These are phyloP conservation scores for Lepus oiostolus DNA, from an alignment of 2,797 vertebrate genomes.

Conservation along the genomic window DNA sequence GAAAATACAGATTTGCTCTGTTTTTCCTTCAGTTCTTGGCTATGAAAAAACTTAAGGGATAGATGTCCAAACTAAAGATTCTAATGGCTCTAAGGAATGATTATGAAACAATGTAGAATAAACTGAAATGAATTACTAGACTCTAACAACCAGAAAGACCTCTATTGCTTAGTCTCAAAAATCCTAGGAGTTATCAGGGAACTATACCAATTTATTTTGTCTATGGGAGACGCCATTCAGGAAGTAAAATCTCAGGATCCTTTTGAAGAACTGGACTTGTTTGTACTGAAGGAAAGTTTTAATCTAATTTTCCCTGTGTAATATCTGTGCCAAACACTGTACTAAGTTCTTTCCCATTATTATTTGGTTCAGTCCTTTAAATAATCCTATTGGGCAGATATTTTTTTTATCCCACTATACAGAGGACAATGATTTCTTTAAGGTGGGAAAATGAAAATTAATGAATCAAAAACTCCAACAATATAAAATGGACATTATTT, in stretches of 20 bases:
- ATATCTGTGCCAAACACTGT: background rate
- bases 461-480: background rate
- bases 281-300: constrained; percentile 12
- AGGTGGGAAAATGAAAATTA: background rate
- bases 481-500: background rate
- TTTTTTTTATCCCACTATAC: background rate
- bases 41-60: constrained; percentile 18
- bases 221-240: background rate
- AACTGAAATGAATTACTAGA: constrained; percentile 31
- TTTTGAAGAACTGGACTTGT: constrained; percentile 27
- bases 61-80: background rate
- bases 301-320: background rate
- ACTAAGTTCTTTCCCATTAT: background rate
- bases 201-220: background rate
- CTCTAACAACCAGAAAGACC: constrained; percentile 28
- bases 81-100: background rate
- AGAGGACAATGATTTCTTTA: background rate
- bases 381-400: background rate
- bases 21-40: constrained; percentile 13
- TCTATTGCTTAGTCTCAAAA: background rate
- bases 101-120: background rate
- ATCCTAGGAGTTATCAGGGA: background rate
- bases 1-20: background rate
- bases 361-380: background rate
- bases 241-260: background rate